Percentiles rank a stretch among this genome's conserved stretches.
These are phyloP conservation scores for Zoanthus solanderi DNA, from an alignment of 92 coral and sea anemone species.

Conservation along the genomic window DNA sequence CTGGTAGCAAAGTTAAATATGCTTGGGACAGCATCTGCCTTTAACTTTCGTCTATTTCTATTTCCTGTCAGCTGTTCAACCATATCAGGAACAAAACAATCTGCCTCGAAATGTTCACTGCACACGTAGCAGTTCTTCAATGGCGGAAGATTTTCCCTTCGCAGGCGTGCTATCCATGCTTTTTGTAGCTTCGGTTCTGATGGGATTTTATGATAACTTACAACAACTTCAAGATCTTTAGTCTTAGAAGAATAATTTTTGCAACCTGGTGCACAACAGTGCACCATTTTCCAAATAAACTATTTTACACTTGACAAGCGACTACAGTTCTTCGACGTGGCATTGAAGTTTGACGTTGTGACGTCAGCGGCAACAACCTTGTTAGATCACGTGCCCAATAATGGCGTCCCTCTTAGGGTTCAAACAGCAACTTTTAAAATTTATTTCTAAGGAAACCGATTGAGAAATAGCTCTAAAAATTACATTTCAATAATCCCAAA, in stretches of 20 bases:
- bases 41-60: not conserved
- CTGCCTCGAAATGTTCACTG: constrained; percentile 10
- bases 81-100: constrained; percentile 2
- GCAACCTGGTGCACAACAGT: constrained; percentile 17
- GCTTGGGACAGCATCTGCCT: constrained; percentile 16
- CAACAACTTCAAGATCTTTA: not conserved
- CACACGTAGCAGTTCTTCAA: constrained; percentile 16
- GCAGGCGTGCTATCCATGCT: constrained; percentile 14
- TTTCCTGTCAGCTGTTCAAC: constrained; percentile 2
- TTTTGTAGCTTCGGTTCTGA: not conserved
- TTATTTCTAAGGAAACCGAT: not conserved
- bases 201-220: constrained; percentile 13
- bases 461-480: no score
- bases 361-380: not conserved
- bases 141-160: constrained; percentile 17
- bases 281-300: constrained; percentile 4
- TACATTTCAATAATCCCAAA: not conserved
- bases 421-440: constrained; percentile 6
- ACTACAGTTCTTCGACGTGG: not conserved
- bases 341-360: constrained; percentile 15
- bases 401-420: not conserved
- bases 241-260: constrained; percentile 16
- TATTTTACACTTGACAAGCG: not conserved
- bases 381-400: not conserved
- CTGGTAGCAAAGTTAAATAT: not conserved